Evolutionary conservation across 2,888 invertebrate species (phyloP).

Genomic region (Tetragnatha montana): DNA sequence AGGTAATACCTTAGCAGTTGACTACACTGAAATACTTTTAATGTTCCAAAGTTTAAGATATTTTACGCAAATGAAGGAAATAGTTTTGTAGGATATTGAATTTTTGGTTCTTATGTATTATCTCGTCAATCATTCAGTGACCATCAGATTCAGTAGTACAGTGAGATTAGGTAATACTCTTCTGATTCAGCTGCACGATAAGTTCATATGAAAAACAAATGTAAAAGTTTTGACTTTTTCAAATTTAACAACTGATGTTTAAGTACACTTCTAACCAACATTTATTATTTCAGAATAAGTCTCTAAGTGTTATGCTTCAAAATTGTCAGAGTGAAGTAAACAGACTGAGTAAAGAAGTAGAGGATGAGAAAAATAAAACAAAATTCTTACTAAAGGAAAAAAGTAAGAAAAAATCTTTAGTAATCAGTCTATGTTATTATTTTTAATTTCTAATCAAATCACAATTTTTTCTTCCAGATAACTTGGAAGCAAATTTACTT

Average conservation of each 20-base stretch:
- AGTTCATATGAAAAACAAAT: neutral
- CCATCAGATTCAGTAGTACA: too few relatives aligned
- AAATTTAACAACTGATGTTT: too few relatives aligned
- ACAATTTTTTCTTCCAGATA: constrained; percentile 12
- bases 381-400: constrained; percentile 23
- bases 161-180: too few relatives aligned
- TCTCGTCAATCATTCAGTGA: too few relatives aligned
- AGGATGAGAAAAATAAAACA: constrained; percentile 34
- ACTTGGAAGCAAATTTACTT: neutral
- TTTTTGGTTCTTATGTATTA: too few relatives aligned
- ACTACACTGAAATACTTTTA: too few relatives aligned
- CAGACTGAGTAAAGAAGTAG: constrained; percentile 27
- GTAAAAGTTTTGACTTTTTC: too few relatives aligned
- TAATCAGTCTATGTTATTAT: neutral
- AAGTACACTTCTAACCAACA: neutral
- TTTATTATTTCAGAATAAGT: constrained; percentile 30
- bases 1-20: constrained; percentile 5
- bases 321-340: constrained; percentile 18
- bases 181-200: too few relatives aligned
- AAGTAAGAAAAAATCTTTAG: constrained; percentile 9
- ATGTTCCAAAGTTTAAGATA: too few relatives aligned
- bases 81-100: neutral
- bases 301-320: constrained; percentile 21
- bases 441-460: neutral
- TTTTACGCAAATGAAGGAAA: too few relatives aligned